phyloP scores from a whole-genome alignment of 1,140 invertebrate species.

The Danaus melanippus region DNA sequence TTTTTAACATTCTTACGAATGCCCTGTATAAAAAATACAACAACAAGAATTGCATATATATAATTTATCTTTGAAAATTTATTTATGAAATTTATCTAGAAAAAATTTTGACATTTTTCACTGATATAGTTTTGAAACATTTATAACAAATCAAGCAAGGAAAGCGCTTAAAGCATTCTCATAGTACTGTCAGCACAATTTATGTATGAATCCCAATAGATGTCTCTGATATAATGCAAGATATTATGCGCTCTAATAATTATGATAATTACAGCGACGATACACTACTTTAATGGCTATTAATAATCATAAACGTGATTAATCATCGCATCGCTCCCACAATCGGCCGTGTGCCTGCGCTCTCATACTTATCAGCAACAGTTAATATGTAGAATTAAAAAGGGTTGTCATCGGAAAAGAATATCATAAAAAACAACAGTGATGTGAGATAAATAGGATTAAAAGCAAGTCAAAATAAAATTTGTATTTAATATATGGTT shows the following conservation, averaged over 20 bases:
- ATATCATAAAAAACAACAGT: no score
- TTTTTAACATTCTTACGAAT: no score
- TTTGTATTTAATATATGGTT: no score
- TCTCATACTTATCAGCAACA: slow-evolving; percentile 6
- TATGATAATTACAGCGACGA: slow-evolving; percentile 12
- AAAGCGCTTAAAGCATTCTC: no score
- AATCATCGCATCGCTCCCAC: slow-evolving; percentile 14
- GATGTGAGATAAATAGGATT: no score
- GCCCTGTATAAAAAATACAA: no score
- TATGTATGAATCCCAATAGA: no score
- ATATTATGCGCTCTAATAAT: slow-evolving; percentile 11
- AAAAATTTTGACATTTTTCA: neutral
- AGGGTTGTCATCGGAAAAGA: slow-evolving; percentile 5
- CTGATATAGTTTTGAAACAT: neutral
- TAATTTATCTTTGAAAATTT: no score
- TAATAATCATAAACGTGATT: slow-evolving; percentile 18
- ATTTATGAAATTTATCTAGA: slow-evolving; percentile 2
- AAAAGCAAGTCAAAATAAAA: no score
- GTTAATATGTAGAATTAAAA: slow-evolving; percentile 4
- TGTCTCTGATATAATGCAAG: no score
- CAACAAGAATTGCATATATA: no score
- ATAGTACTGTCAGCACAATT: no score
- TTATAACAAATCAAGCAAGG: slow-evolving; percentile 6
- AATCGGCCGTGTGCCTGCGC: slow-evolving; percentile 4
- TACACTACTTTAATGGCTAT: slow-evolving; percentile 14